These are phyloP conservation scores for Ricordea florida DNA, from an alignment of 92 coral and sea anemone genomes.

Conservation along the genomic window DNA sequence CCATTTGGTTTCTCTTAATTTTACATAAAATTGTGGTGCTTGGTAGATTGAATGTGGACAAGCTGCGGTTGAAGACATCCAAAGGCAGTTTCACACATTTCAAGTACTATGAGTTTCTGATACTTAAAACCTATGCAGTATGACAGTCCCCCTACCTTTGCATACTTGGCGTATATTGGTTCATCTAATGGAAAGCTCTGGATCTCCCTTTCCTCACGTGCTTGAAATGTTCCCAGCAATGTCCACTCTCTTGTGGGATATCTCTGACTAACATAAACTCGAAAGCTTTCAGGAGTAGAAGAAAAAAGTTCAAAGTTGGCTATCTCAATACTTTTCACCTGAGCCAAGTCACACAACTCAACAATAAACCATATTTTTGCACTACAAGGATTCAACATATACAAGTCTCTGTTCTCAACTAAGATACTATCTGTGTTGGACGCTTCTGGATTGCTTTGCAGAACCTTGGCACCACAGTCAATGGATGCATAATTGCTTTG, in stretches of 20 bases:
- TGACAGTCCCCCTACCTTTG: constrained; percentile 90
- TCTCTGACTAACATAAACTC: constrained; percentile 88
- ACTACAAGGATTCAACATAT: constrained; percentile 97
- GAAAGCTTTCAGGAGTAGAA: constrained; percentile 90
- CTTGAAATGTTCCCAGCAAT: constrained; percentile 91
- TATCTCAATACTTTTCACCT: constrained; percentile 86
- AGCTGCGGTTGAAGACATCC: too few species aligned
- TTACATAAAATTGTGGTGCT: too few species aligned
- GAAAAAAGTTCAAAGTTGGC: constrained; percentile 97
- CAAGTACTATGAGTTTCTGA: too few species aligned
- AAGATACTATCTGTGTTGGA: constrained; percentile 74
- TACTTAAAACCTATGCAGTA: too few species aligned
- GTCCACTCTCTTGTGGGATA: constrained; percentile 98
- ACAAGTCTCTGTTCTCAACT: constrained; percentile 88
- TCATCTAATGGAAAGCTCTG: constrained; percentile 95
- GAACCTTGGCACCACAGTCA: constrained; percentile 96
- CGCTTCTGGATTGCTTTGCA: constrained; percentile 78
- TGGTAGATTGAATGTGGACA: too few species aligned
- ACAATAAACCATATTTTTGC: constrained; percentile 96
- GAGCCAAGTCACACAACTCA: constrained; percentile 90
- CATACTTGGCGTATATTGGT: constrained; percentile 95
- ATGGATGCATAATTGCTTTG: constrained; percentile 94
- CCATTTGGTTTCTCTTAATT: too few species aligned
- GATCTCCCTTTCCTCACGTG: constrained; percentile 78
- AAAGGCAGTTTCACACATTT: neutral